Conservation (phyloP, 2,113 vertebrate genomes). For the Petromus typicus region DNA sequence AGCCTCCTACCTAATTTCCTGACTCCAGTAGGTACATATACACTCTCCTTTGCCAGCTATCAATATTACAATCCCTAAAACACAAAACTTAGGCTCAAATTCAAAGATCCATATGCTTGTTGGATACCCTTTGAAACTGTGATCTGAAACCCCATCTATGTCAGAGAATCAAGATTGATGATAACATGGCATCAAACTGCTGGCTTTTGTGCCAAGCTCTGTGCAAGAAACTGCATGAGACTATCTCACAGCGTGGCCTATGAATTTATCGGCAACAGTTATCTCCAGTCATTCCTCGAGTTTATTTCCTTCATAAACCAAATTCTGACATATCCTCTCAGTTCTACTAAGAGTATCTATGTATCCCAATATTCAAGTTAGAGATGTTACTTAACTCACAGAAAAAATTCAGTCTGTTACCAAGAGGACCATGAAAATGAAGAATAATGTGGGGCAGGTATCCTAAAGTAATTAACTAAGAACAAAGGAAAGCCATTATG, state of each 20-base stretch:
- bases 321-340: conserved; percentile 15
- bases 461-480: conserved; percentile 57
- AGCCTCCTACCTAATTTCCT: background rate
- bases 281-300: background rate
- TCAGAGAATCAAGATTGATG: background rate
- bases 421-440: conserved; percentile 20
- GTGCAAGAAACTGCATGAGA: background rate
- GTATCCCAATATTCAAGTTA: conserved; percentile 43
- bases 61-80: conserved; percentile 3
- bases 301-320: too few relatives aligned
- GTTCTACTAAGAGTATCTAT: background rate
- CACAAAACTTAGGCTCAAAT: background rate
- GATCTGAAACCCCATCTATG: background rate
- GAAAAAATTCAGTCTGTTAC: conserved; percentile 1
- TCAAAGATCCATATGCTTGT: background rate
- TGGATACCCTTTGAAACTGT: background rate
- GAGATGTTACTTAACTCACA: conserved; percentile 40
- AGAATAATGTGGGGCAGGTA: conserved; percentile 4
- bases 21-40: background rate
- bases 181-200: background rate
- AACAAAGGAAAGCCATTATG: conserved; percentile 56
- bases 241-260: background rate
- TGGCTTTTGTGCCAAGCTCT: background rate
- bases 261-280: background rate
- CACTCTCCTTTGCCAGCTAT: background rate